A percentile compares a stretch with the other conserved stretches of the same genome.
Evolutionary conservation across 23 tunicate species (phyloP).

Genomic region (Ascidia mentula): DNA sequence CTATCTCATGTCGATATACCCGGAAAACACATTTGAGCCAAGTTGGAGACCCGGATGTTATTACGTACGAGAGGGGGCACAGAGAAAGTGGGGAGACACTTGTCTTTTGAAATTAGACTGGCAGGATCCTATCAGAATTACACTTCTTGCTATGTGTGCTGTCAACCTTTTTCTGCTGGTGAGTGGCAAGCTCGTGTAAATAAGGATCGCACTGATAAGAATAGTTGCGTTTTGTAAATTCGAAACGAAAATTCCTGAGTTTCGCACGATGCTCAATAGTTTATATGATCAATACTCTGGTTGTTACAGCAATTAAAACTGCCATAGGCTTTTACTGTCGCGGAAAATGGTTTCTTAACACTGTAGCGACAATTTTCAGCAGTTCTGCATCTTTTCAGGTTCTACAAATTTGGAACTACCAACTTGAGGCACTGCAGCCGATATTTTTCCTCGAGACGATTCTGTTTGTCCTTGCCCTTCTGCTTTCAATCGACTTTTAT

Average conservation of each 20-base stretch:
- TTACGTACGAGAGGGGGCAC: constrained; percentile 50
- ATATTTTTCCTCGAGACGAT: constrained; percentile 55
- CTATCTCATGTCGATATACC: constrained; percentile 72
- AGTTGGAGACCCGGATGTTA: constrained; percentile 57
- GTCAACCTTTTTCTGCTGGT: constrained; percentile 61
- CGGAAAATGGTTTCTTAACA: no score
- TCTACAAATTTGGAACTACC: constrained; percentile 74
- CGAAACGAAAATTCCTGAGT: no score
- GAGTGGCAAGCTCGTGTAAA: no score
- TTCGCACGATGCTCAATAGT: no score
- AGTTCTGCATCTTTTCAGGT: constrained; percentile 28
- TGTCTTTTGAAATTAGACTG: constrained; percentile 51
- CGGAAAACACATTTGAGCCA: constrained; percentile 41
- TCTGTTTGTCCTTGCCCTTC: constrained; percentile 39
- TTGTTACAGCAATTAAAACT: no score
- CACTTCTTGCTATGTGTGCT: constrained; percentile 34
- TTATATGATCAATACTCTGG: no score
- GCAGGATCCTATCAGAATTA: constrained; percentile 50
- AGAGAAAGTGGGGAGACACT: constrained; percentile 64
- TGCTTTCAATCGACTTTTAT: constrained; percentile 32
- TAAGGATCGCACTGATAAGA: no score
- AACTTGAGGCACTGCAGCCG: constrained; percentile 71
- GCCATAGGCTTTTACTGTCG: no score
- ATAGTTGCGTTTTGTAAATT: no score
- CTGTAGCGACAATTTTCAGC: no score